Base-by-base conservation (phyloP, 2,113 vertebrate genomes). In the Suricata suricatta region DNA sequence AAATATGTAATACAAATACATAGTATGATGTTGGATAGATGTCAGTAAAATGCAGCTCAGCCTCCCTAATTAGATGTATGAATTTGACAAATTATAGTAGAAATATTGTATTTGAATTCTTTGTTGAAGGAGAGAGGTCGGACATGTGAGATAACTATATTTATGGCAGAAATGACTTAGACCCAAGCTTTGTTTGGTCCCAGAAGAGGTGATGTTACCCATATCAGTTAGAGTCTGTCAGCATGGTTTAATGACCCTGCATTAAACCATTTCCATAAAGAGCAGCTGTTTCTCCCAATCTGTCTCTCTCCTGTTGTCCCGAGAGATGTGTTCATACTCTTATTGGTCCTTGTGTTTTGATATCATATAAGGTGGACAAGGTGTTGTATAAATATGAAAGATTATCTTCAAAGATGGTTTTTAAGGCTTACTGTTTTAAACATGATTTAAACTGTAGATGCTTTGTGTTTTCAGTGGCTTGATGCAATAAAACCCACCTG, bases 401-500 rank as follows among this genome's bases (percentile, higher is more conserved):
- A 85, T 27, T 57, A 97, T 84, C 93, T 97, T 97, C 81, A 95
- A 98, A 96, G 96, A 57, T 71, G 90, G 83, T 69, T 79, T 82
- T 82, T 79, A 66, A 95, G 95, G 64, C 89, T 98, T 86, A 50
- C 88, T 98, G 87, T 97, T 95, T 93, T 81, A 95, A 97, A 88
- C 85, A 68, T 97, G 93, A 94, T 97, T 98, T 97, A 96, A 94
- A 96, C 95, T 98, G 84, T 97, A 96, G 96, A 89, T 92, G 93
- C 76, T 86, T 1, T 14, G 90, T 50, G 97, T 97, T 98, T 97
- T 98, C 96, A 97, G 88, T 97, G 98, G 95, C 74, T 98, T 98
- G 98, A 98, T 98, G 98, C 97, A 98, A 98, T 98, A 98, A 99
- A 98, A 95, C 93, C 94, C 97, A 98, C 98, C 98, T 97, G 98